A percentile compares a stretch with the other conserved stretches of the same genome.
These are phyloP conservation scores for Daboia siamensis DNA, from an alignment of 2,113 vertebrate species.

Conservation along the genomic window DNA sequence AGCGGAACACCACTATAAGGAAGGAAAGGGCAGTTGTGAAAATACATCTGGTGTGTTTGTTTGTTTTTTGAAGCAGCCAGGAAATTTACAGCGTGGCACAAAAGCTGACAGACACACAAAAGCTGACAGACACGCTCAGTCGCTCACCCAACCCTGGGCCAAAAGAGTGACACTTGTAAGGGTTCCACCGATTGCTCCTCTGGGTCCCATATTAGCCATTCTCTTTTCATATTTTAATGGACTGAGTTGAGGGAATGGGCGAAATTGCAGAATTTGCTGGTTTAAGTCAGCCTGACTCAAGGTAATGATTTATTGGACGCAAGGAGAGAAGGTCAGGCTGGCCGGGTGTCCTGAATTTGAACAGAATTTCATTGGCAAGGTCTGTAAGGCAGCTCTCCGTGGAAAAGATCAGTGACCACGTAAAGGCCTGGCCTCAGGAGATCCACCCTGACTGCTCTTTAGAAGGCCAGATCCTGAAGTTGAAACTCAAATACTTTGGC, in stretches of 20 bases:
- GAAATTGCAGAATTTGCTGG: not conserved
- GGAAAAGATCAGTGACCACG: not conserved
- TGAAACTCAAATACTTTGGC: too few relatives aligned
- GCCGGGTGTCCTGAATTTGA: not conserved
- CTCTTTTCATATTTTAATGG: not conserved
- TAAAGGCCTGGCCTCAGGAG: not conserved
- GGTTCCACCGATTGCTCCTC: fast-evolving
- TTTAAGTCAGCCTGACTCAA: constrained; percentile 22
- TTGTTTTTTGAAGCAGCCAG: not conserved
- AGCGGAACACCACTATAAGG: not conserved
- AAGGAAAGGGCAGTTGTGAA: not conserved
- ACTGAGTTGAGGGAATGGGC: not conserved
- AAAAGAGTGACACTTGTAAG: not conserved
- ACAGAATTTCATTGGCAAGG: not conserved
- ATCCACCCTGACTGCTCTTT: too few relatives aligned
- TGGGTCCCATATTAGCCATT: not conserved
- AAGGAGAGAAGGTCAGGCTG: fast-evolving
- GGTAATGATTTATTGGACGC: not conserved
- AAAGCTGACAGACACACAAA: not conserved
- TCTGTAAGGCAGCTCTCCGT: not conserved
- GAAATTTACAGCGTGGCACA: not conserved
- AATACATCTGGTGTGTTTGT: not conserved
- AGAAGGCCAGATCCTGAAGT: too few relatives aligned
- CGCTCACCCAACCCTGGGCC: not conserved
- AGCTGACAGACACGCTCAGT: not conserved